These are phyloP conservation scores for Biston betularia DNA, from an alignment of 2,888 invertebrate genomes.

Conservation along the genomic window DNA sequence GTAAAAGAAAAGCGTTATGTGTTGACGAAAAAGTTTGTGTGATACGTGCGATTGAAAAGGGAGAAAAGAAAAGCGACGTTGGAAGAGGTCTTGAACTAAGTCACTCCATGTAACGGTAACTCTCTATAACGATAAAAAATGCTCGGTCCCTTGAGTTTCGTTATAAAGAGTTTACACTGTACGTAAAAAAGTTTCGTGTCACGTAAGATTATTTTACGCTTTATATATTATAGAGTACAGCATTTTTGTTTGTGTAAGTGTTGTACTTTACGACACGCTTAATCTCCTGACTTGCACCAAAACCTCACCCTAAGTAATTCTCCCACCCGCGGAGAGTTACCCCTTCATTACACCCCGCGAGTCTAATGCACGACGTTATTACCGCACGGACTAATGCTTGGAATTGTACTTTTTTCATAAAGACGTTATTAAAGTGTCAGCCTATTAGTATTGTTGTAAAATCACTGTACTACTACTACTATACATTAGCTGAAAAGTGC, in stretches of 20 bases:
- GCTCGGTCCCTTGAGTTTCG: too few relatives aligned
- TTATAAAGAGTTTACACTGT: too few relatives aligned
- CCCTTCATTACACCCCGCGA: constrained; percentile 78
- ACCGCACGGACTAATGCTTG: constrained; percentile 72
- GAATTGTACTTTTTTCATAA: constrained; percentile 60
- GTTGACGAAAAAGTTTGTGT: too few relatives aligned
- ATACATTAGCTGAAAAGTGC: too few relatives aligned
- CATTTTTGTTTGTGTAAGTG: background rate
- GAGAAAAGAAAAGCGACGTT: too few relatives aligned
- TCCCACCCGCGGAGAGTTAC: constrained; percentile 74
- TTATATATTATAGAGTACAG: background rate
- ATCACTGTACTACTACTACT: too few relatives aligned
- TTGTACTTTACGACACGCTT: constrained; percentile 22
- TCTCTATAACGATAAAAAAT: too few relatives aligned
- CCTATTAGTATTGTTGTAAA: constrained; percentile 33
- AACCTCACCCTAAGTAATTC: constrained; percentile 65
- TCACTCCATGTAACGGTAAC: too few relatives aligned
- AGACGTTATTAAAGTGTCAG: constrained; percentile 21
- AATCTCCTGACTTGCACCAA: constrained; percentile 50
- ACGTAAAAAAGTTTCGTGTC: too few relatives aligned
- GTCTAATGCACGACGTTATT: constrained; percentile 82
- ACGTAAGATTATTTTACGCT: background rate
- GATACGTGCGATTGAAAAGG: too few relatives aligned
- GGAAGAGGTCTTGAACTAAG: too few relatives aligned
- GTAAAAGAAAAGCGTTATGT: too few relatives aligned